phyloP scores from a whole-genome alignment of 2,888 invertebrate genomes.

The Mechanitis messenoides region DNA sequence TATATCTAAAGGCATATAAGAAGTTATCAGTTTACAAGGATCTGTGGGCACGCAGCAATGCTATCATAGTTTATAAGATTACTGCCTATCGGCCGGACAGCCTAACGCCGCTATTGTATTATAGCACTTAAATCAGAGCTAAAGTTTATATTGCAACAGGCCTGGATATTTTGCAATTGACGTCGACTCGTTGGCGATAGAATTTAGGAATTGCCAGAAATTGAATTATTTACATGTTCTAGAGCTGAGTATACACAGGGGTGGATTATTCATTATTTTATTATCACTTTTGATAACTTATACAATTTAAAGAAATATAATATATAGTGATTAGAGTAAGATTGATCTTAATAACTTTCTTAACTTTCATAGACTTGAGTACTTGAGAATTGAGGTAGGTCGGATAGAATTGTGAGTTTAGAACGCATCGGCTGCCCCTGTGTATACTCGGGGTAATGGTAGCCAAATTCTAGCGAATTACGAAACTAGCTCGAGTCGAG shows the following conservation, averaged over 20 bases:
- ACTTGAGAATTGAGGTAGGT: conserved; percentile 17
- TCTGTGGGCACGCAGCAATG: conserved; percentile 22
- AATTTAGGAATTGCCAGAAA: conserved; percentile 28
- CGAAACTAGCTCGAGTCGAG: conserved; percentile 33
- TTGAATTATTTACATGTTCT: conserved; percentile 21
- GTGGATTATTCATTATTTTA: conserved; percentile 17
- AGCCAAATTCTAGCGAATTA: conserved; percentile 48
- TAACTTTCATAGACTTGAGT: conserved; percentile 24
- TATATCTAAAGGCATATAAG: conserved; percentile 11
- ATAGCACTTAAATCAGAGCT: conserved; percentile 18
- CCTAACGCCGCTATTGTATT: conserved; percentile 15
- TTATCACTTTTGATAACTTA: conserved; percentile 29
- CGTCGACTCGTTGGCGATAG: conserved; percentile 36
- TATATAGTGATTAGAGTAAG: conserved; percentile 18
- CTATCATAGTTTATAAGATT: conserved; percentile 23
- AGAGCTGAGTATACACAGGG: conserved; percentile 24
- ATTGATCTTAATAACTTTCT: conserved; percentile 15
- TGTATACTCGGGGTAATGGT: conserved; percentile 32
- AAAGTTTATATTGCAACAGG: conserved; percentile 27
- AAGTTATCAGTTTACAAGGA: conserved; percentile 20
- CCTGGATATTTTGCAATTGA: conserved; percentile 29
- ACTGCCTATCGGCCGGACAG: conserved; percentile 23
- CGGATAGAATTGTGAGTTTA: conserved; percentile 4
- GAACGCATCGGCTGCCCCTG: conserved; percentile 8
- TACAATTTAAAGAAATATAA: conserved; percentile 24